Conservation (phyloP, 2,113 vertebrate genomes). For the Corvus moneduloides region DNA sequence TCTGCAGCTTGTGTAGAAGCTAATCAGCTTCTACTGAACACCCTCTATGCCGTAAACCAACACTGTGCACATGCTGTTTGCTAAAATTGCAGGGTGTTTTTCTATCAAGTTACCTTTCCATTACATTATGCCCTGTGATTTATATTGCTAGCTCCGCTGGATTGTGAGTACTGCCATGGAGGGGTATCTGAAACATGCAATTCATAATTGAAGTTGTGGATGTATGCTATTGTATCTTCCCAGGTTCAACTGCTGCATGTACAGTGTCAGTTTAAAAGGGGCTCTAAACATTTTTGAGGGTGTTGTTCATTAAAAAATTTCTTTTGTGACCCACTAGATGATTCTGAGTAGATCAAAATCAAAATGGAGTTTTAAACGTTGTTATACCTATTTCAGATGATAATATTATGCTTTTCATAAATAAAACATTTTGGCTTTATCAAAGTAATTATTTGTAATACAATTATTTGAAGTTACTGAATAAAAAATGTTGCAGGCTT, state of each 20-base stretch:
- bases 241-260: fast-evolving
- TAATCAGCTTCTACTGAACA: slow-evolving; percentile 14
- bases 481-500: neutral
- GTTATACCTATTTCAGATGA: neutral
- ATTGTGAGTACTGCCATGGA: slow-evolving; percentile 17
- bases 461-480: slow-evolving; percentile 1
- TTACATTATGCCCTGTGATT: slow-evolving; percentile 31
- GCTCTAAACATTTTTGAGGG: neutral
- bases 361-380: neutral
- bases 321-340: neutral
- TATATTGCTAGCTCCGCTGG: slow-evolving; percentile 38
- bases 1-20: neutral
- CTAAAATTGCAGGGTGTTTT: slow-evolving; percentile 50
- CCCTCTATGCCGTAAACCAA: neutral
- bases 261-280: neutral
- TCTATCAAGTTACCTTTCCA: slow-evolving; percentile 4
- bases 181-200: neutral
- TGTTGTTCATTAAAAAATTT: neutral
- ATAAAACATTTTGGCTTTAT: slow-evolving; percentile 49
- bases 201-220: neutral
- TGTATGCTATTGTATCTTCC: neutral
- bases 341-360: slow-evolving; percentile 1
- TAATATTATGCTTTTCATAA: slow-evolving; percentile 35
- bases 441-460: slow-evolving; percentile 58
- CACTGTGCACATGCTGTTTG: slow-evolving; percentile 6